phyloP scores from a whole-genome alignment of 2,888 invertebrate species.

The Neoitamus cyanurus region DNA sequence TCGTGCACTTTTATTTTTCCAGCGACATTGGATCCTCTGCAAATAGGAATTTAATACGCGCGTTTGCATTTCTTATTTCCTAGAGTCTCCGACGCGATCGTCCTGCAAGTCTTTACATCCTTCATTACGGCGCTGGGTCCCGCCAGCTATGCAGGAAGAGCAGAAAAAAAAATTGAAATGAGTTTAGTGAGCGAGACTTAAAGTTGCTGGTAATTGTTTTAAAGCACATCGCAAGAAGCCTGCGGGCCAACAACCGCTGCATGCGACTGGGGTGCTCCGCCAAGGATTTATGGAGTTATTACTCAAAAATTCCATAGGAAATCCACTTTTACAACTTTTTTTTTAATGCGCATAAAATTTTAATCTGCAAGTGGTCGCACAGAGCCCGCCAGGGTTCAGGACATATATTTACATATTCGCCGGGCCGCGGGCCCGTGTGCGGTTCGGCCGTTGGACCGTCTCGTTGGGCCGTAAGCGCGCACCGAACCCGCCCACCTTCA shows the following conservation, averaged over 20 bases:
- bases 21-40: conserved; percentile 51
- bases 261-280: neutral
- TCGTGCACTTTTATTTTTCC: conserved; percentile 49
- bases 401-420: neutral
- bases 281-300: conserved; percentile 32
- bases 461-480: neutral
- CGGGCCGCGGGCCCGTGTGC: too few species aligned
- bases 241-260: neutral
- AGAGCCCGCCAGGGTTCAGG: neutral
- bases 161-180: conserved; percentile 18
- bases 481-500: neutral
- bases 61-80: conserved; percentile 49
- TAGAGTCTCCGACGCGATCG: neutral
- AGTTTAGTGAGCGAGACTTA: conserved; percentile 31
- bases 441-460: too few species aligned
- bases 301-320: conserved; percentile 17
- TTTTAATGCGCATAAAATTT: conserved; percentile 36
- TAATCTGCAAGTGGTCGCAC: conserved; percentile 17
- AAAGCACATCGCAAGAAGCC: conserved; percentile 6
- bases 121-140: conserved; percentile 7
- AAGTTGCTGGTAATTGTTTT: conserved; percentile 37
- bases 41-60: conserved; percentile 53
- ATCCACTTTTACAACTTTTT: conserved; percentile 18
- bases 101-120: neutral
- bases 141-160: neutral